Percentiles rank a stretch among this genome's conserved stretches.
Conservation (phyloP, 23 tunicate genomes). For the Oikopleura dioica region DNA sequence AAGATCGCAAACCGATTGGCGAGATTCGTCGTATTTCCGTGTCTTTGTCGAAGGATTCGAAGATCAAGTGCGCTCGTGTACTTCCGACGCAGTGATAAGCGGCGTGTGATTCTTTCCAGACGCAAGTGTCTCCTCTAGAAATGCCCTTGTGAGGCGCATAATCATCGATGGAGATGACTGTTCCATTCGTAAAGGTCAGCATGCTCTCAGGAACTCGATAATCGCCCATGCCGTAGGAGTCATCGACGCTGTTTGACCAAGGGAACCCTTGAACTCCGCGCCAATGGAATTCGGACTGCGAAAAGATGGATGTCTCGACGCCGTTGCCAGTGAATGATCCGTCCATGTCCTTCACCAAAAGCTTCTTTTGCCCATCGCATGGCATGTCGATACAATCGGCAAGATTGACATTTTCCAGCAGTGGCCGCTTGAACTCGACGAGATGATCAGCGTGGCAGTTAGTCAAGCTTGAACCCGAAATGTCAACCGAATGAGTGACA, state of each 20-base stretch:
- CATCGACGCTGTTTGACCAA: not conserved
- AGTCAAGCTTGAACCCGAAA: not conserved
- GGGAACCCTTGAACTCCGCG: not conserved
- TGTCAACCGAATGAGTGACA: not conserved
- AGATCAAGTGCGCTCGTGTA: not conserved
- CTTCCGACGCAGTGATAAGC: not conserved
- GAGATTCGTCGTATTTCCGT: not conserved
- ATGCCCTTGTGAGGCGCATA: not conserved
- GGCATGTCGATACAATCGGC: not conserved
- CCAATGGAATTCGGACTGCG: not conserved
- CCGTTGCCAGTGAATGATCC: not conserved
- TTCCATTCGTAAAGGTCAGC: not conserved
- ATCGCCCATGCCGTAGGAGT: not conserved
- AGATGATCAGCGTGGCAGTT: not conserved
- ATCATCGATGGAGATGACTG: not conserved
- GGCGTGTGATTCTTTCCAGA: not conserved
- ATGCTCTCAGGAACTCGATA: not conserved
- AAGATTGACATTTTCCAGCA: not conserved
- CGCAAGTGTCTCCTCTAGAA: not conserved
- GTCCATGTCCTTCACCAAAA: not conserved
- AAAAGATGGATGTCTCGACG: not conserved
- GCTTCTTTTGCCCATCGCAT: not conserved
- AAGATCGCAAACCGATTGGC: not conserved
- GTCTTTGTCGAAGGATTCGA: not conserved
- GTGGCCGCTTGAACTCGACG: not conserved